A percentile compares a stretch with the other conserved stretches of the same genome.
Evolutionary conservation across 2,113 vertebrate genomes (phyloP).

Genomic region (Ranitomeya variabilis): DNA sequence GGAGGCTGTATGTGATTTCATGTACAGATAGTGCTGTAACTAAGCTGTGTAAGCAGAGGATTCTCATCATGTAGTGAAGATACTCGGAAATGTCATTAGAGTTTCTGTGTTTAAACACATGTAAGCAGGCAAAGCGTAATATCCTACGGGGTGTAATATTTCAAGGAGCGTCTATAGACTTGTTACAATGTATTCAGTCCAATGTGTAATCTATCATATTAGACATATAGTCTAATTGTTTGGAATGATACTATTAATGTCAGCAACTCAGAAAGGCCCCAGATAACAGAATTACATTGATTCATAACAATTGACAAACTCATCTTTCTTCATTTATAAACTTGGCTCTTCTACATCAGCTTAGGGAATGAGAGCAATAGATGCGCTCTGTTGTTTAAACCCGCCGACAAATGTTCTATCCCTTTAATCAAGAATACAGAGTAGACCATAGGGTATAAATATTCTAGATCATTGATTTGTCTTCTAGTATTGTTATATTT

Average conservation of each 20-base stretch:
- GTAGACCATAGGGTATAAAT: neutral
- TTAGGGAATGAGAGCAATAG: neutral
- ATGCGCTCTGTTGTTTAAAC: neutral
- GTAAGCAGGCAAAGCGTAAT: neutral
- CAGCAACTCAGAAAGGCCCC: neutral
- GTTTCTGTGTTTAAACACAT: neutral
- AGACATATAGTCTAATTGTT: neutral
- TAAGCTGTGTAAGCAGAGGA: conserved; percentile 8
- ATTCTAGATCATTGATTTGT: neutral
- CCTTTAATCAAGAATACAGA: neutral
- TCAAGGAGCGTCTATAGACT: conserved; percentile 9
- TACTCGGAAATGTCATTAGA: conserved; percentile 7
- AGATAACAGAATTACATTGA: neutral
- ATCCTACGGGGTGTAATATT: conserved; percentile 4
- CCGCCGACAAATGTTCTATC: too few species aligned
- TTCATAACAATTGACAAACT: neutral
- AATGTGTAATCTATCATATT: neutral
- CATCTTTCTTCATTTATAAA: neutral
- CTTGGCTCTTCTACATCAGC: neutral
- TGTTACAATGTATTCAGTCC: neutral
- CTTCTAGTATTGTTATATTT: neutral
- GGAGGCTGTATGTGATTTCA: conserved; percentile 23
- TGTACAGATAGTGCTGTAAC: conserved; percentile 28
- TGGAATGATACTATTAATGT: neutral
- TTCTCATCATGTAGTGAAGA: conserved; percentile 2